phyloP scores from a whole-genome alignment of 1,140 invertebrate species.

The Drosophila neocordata region DNA sequence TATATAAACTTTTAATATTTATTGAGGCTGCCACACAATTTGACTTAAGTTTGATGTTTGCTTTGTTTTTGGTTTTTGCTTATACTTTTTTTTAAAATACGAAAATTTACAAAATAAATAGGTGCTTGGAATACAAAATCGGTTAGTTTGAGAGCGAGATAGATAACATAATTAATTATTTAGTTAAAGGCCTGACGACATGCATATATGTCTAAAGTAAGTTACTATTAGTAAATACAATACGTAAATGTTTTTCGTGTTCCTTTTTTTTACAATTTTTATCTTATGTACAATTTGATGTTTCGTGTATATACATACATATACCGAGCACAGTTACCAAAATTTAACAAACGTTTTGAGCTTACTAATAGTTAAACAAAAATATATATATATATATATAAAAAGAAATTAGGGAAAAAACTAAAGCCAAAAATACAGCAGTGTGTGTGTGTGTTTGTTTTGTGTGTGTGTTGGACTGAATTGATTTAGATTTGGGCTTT shows the following conservation, averaged over 20 bases:
- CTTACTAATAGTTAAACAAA: slow-evolving; percentile 21
- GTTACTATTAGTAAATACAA: slow-evolving; percentile 19
- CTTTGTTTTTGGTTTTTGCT: slow-evolving; percentile 11
- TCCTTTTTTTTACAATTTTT: not conserved
- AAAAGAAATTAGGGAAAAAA: not conserved
- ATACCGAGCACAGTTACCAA: slow-evolving; percentile 33
- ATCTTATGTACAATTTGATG: not conserved
- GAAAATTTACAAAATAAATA: slow-evolving; percentile 22
- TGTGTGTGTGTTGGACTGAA: not conserved
- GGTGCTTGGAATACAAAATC: slow-evolving; percentile 10
- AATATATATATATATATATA: slow-evolving; percentile 22
- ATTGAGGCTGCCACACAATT: slow-evolving; percentile 1
- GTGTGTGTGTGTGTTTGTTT: not conserved
- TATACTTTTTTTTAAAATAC: slow-evolving; percentile 4
- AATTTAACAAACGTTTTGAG: slow-evolving; percentile 21
- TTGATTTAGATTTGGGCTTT: not conserved
- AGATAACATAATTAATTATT: slow-evolving; percentile 3
- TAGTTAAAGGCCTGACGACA: slow-evolving; percentile 10
- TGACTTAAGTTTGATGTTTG: slow-evolving; percentile 4
- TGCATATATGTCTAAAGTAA: slow-evolving; percentile 1
- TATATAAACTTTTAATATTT: not conserved
- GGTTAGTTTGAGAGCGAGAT: slow-evolving; percentile 6
- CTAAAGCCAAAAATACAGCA: slow-evolving; percentile 17
- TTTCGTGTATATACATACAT: not conserved
- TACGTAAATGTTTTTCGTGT: slow-evolving; percentile 2